Evolutionary conservation across 2,888 invertebrate genomes (phyloP).

Genomic region (Parnassius mnemosyne): DNA sequence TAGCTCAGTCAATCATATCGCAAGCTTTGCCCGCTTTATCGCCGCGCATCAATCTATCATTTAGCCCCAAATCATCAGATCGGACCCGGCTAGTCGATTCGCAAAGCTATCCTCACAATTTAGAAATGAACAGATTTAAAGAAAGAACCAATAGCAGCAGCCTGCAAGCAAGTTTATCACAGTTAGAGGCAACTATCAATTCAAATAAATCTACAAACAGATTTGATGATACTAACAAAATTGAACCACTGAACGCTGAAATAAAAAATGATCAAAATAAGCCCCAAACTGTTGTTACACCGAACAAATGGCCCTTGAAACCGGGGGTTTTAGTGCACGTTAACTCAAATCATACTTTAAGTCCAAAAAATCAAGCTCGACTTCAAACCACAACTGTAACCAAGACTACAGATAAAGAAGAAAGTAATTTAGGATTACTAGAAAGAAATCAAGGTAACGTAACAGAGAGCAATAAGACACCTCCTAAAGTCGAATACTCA

Average conservation of each 20-base stretch:
- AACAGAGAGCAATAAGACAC: slow-evolving; percentile 39
- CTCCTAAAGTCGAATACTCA: slow-evolving; percentile 56
- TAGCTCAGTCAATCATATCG: slow-evolving; percentile 78
- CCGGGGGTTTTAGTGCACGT: slow-evolving; percentile 94
- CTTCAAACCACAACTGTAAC: slow-evolving; percentile 45
- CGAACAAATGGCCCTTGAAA: slow-evolving; percentile 91
- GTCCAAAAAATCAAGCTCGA: slow-evolving; percentile 77
- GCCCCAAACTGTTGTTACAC: slow-evolving; percentile 66
- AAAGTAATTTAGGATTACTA: slow-evolving; percentile 62
- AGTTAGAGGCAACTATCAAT: slow-evolving; percentile 54
- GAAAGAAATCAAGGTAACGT: slow-evolving; percentile 57
- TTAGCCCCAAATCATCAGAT: slow-evolving; percentile 71
- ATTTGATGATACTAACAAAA: slow-evolving; percentile 40
- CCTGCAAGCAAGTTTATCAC: slow-evolving; percentile 53
- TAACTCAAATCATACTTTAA: slow-evolving; percentile 88
- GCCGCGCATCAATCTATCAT: slow-evolving; percentile 66
- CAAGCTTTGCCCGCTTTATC: slow-evolving; percentile 77
- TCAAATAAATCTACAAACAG: slow-evolving; percentile 32
- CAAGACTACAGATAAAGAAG: slow-evolving; percentile 35
- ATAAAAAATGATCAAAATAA: slow-evolving; percentile 50
- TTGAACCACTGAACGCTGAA: slow-evolving; percentile 47
- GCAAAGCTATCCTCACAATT: slow-evolving; percentile 46
- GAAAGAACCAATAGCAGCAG: slow-evolving; percentile 43
- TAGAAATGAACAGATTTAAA: slow-evolving; percentile 66
- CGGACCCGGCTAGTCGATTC: slow-evolving; percentile 70